A percentile compares a stretch with the other conserved stretches of the same genome.
phyloP scores from a whole-genome alignment of 2,113 vertebrate genomes.

The Tragulus kanchil region DNA sequence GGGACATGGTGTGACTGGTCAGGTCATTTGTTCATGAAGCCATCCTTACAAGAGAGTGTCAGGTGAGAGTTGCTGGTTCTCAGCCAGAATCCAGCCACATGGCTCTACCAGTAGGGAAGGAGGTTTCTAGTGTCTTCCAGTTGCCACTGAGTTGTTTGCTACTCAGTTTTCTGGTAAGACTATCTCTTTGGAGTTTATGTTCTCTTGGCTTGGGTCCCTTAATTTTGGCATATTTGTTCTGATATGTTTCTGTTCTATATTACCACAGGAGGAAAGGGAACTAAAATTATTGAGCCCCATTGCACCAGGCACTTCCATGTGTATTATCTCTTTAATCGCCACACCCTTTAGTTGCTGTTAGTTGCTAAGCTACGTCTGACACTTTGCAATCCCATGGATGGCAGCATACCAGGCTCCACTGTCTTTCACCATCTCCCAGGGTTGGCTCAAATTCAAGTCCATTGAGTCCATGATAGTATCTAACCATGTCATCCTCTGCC shows the following conservation, averaged over 20 bases:
- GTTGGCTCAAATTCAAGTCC: background rate
- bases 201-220: background rate
- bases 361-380: background rate
- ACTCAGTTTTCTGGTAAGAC: background rate
- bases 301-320: background rate
- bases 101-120: background rate
- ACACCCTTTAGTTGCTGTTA: background rate
- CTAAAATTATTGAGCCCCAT: background rate
- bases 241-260: conserved; percentile 16
- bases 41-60: background rate
- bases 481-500: background rate
- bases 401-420: background rate
- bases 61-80: background rate
- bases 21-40: background rate
- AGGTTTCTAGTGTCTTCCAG: background rate
- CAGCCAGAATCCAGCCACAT: background rate
- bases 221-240: background rate
- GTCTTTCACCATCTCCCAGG: background rate
- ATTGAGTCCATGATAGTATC: background rate
- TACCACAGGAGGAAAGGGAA: background rate
- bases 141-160: background rate
- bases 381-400: background rate
- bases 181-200: background rate
- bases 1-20: background rate
- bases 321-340: background rate